A percentile compares a stretch with the other conserved stretches of the same genome.
Evolutionary conservation across 1,140 invertebrate genomes (phyloP).

Genomic region (Drosophila pachea): DNA sequence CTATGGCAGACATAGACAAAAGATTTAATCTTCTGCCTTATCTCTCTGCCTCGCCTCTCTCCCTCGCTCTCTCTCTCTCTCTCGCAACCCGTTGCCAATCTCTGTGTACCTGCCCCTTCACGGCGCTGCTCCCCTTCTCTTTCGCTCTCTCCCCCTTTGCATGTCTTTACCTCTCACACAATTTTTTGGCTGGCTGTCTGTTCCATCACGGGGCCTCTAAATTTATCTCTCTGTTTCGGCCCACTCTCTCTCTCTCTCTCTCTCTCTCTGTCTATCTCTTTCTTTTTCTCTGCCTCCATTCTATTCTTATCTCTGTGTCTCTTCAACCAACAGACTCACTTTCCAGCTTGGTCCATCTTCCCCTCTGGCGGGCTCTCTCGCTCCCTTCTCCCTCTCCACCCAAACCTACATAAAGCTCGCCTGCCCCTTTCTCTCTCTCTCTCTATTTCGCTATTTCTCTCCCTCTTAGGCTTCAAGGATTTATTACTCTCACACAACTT

Average conservation of each 20-base stretch:
- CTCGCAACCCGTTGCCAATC: not conserved
- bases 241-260: not conserved
- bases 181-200: not conserved
- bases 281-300: slow-evolving; percentile 35
- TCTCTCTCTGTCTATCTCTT: not conserved
- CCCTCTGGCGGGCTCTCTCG: no score
- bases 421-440: no score
- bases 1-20: no score
- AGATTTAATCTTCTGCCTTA: not conserved
- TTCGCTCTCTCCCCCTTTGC: not conserved
- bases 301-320: slow-evolving; percentile 10
- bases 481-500: no score
- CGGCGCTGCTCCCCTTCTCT: not conserved
- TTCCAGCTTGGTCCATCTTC: no score
- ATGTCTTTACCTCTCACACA: no score
- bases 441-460: no score
- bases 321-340: not conserved
- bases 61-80: not conserved
- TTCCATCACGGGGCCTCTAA: not conserved
- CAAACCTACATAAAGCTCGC: no score
- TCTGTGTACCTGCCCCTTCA: not conserved
- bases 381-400: no score
- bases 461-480: no score
- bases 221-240: not conserved
- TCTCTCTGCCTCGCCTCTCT: not conserved